A percentile compares a stretch with the other conserved stretches of the same genome.
Conservation (phyloP, 1,140 invertebrate genomes). For the Alviniconcha marisindica region DNA sequence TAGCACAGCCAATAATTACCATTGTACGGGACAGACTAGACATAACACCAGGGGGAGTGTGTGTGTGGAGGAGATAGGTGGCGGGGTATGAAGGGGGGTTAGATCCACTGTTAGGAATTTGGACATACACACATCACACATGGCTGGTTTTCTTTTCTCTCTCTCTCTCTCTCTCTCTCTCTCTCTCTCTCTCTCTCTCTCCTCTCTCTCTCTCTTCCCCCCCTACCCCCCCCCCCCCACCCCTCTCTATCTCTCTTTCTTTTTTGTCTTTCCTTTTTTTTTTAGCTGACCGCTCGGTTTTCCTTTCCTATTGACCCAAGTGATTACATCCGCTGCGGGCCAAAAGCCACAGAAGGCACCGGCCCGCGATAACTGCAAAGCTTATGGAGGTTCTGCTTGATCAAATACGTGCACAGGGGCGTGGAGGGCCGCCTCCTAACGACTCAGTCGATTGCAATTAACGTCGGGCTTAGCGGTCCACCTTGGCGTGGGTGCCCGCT, state of each 20-base stretch:
- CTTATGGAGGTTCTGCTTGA: background rate
- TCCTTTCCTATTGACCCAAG: background rate
- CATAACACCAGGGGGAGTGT: too few species aligned
- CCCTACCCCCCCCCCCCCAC: too few species aligned
- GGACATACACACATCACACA: background rate
- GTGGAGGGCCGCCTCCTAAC: background rate
- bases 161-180: too few species aligned
- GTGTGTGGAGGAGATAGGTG: too few species aligned
- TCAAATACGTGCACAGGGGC: background rate
- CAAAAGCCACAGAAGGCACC: background rate
- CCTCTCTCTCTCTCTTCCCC: too few species aligned
- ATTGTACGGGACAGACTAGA: too few species aligned
- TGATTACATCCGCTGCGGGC: background rate
- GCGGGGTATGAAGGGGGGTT: too few species aligned
- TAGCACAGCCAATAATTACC: too few species aligned
- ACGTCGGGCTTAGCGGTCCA: background rate
- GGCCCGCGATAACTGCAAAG: too few species aligned
- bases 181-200: too few species aligned
- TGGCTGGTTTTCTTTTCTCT: background rate
- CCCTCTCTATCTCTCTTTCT: too few species aligned
- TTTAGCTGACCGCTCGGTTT: background rate
- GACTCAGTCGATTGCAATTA: background rate
- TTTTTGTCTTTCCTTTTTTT: background rate
- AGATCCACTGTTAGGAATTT: too few species aligned
- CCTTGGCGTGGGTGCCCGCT: background rate